Base-by-base conservation (phyloP, 2,797 vertebrate genomes). In the Chrysolophus pictus region DNA sequence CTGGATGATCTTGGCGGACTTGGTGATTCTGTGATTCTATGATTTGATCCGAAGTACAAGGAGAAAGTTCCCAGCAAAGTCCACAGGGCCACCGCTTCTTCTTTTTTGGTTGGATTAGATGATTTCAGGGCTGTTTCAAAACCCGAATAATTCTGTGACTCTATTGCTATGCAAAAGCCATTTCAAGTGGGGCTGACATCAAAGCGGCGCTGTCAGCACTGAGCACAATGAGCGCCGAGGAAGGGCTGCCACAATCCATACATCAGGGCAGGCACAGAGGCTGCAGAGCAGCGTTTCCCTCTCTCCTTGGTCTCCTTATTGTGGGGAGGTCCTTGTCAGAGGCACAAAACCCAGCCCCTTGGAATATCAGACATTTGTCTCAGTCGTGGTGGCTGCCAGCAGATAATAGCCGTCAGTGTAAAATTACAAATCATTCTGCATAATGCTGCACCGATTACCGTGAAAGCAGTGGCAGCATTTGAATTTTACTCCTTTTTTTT, bases 391-490 rank as follows among this genome's bases (percentile, higher is more conserved):
- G 68, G 88, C 96, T 97, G 96, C 96, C 96, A 95, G 93, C 82
- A 94, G 91, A 95, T 94, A 97, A 96, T 90, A 90, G 95, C 88
- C 70, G 35, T 95, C 88, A 94, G 79, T 81, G 87, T 91, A 89
- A 96, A 96, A 97, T 95, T 94, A 95, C 94, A 92, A 91, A 93
- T 96, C 93, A 42, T 95, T 95, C 82, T 84, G 84, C 88, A 87
- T 95, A 95, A 96, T 93, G 76, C 44, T 44, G 33, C 85, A 80
- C 95, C 88, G 95, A 96, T 97, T 94, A 88, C 88, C 87, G 24
- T 62, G 84, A 95, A 93, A 86, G 87, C 90, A 91, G 70, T 39
- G 59, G 80, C 70, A 88, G 82, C 46, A 9, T 86, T 94, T 92
- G 80, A 92, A 92, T 95, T 79, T 94, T 77, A 35, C 55, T 96